Evolutionary conservation across 1,140 invertebrate species (phyloP).

Genomic region (Hyphantria cunea): DNA sequence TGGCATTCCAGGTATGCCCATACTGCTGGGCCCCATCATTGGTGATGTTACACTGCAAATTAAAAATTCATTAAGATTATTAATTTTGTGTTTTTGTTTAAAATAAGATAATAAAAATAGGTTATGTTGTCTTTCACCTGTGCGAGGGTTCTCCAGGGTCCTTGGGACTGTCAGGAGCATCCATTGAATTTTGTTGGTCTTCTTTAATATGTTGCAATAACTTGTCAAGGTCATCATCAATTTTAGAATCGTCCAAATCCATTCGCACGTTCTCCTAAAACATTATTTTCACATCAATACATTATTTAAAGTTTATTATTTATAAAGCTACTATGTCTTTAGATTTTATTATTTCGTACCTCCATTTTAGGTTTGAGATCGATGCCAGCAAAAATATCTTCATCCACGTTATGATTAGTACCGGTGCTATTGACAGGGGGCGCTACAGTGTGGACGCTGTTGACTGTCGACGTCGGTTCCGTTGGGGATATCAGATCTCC

Average conservation of each 20-base stretch:
- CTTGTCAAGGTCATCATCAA: slow-evolving; percentile 95
- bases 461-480: slow-evolving; percentile 63
- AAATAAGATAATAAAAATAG: too few relatives aligned
- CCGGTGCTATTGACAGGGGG: slow-evolving; percentile 70
- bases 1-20: slow-evolving; percentile 69
- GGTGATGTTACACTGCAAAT: slow-evolving; percentile 69
- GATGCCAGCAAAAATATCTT: slow-evolving; percentile 86
- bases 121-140: slow-evolving; percentile 42
- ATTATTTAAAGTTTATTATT: not conserved
- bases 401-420: slow-evolving; percentile 82
- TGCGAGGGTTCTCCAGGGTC: slow-evolving; percentile 81
- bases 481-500: slow-evolving; percentile 77
- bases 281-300: not conserved
- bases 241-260: slow-evolving; percentile 95
- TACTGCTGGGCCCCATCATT: slow-evolving; percentile 73
- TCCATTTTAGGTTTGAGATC: slow-evolving; percentile 88
- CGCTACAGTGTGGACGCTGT: slow-evolving; percentile 56
- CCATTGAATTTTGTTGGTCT: slow-evolving; percentile 93
- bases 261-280: slow-evolving; percentile 80
- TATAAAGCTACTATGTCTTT: too few relatives aligned
- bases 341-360: slow-evolving; percentile 45
- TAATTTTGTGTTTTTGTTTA: too few relatives aligned
- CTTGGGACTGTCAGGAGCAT: slow-evolving; percentile 92
- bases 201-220: slow-evolving; percentile 95
- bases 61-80: too few relatives aligned